Conservation (phyloP, 37 sponge, comb jelly and placozoan species). For the Crambe crambe region DNA sequence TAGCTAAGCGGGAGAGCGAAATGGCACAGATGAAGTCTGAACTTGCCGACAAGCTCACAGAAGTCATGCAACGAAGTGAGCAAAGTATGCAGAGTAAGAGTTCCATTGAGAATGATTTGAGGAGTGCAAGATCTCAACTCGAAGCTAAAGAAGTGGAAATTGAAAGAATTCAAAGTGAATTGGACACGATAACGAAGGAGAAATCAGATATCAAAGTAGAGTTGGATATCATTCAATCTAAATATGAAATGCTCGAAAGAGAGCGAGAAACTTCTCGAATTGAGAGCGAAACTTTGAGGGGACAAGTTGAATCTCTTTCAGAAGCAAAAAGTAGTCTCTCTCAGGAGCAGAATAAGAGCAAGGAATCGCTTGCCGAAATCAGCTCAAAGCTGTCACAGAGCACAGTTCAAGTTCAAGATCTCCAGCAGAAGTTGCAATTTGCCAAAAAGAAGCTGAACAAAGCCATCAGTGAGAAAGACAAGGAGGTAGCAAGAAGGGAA, state of each 20-base stretch:
- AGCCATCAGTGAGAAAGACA: conserved; percentile 6
- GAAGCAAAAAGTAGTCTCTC: background rate
- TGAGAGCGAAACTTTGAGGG: conserved; percentile 43
- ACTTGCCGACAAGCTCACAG: conserved; percentile 13
- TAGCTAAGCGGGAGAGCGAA: conserved; percentile 4
- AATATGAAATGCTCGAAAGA: conserved; percentile 12
- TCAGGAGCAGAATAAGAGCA: conserved; percentile 13
- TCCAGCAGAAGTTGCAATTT: conserved; percentile 24
- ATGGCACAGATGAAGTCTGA: conserved; percentile 22
- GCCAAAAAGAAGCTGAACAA: conserved; percentile 8
- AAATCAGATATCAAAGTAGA: background rate
- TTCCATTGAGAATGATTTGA: background rate
- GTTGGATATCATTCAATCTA: background rate
- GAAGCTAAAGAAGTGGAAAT: conserved; percentile 23
- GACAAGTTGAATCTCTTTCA: conserved; percentile 33
- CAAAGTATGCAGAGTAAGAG: conserved; percentile 3
- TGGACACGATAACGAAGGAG: background rate
- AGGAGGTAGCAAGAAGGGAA: background rate
- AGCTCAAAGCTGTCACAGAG: background rate
- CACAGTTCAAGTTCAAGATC: background rate
- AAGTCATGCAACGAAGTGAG: conserved; percentile 27
- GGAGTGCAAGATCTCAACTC: background rate
- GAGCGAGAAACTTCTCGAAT: background rate
- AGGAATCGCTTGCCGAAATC: conserved; percentile 12
- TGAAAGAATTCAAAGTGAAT: background rate